phyloP scores from a whole-genome alignment of 1,140 invertebrate species.

The Leucophenga varia region DNA sequence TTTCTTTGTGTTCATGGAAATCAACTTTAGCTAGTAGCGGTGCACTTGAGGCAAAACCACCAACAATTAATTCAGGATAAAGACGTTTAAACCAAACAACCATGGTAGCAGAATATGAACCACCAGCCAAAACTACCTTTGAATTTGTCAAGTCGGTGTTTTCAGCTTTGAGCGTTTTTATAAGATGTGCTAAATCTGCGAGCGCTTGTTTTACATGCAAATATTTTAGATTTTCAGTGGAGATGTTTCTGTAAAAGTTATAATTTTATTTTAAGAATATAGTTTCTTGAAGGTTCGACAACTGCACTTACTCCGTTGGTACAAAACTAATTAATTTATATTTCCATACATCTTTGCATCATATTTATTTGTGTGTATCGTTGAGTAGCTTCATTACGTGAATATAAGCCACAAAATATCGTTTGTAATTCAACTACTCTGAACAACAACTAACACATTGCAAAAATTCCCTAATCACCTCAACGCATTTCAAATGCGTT shows the following conservation, averaged over 20 bases:
- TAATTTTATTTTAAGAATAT: not conserved
- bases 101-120: slow-evolving; percentile 77
- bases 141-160: slow-evolving; percentile 44
- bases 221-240: slow-evolving; percentile 64
- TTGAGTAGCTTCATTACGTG: too few relatives aligned
- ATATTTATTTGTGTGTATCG: too few relatives aligned
- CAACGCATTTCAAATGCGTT: too few relatives aligned
- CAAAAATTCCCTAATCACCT: too few relatives aligned
- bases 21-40: slow-evolving; percentile 61
- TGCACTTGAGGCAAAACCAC: slow-evolving; percentile 73
- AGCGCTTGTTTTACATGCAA: slow-evolving; percentile 71
- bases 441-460: too few relatives aligned
- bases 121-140: slow-evolving; percentile 70
- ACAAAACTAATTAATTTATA: too few relatives aligned
- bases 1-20: slow-evolving; percentile 40
- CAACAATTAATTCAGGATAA: slow-evolving; percentile 75
- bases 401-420: too few relatives aligned
- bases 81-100: slow-evolving; percentile 74
- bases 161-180: slow-evolving; percentile 60
- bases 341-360: too few relatives aligned
- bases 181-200: slow-evolving; percentile 71
- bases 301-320: too few relatives aligned
- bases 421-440: too few relatives aligned
- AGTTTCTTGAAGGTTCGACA: too few relatives aligned
- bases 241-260: slow-evolving; percentile 57